Base-by-base conservation (phyloP, 2,113 vertebrate species). In the Myocastor coypus region DNA sequence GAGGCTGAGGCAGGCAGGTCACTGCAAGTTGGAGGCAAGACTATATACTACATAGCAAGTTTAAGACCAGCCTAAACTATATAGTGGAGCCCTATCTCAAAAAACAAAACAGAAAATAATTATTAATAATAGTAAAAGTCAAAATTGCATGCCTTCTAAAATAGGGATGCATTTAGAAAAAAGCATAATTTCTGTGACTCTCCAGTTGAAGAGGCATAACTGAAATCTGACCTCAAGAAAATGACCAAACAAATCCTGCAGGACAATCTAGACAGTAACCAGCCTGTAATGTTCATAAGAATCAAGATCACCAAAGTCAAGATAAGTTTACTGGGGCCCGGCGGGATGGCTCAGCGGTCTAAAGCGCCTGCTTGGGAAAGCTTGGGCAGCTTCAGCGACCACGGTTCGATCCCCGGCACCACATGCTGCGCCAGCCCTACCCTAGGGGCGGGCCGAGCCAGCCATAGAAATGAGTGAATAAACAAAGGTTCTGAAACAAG, bases 281-380 rank as follows among this genome's bases (percentile, higher is more conserved):
- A 92, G 46, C n/a, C 73, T 52, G 17, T 64, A 64, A 97, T 87
- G 69, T 82, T 95, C 84, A 82, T 87, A 96, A 97, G 61, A 89
- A 92, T 88, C 94, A 86, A 92, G 73, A 83, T 94, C 71, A 83
- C 78, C 42, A 89, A 63, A 3, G 17, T 95, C 88, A 92, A 88
- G 46, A 57, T 77, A 96, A 19, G 24, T 69, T 85, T 89, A 88
- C 28, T 19, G 20, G 83, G n/a, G 32, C n/a, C n/a, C n/a, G n/a
- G n/a, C n/a, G n/a, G n/a, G n/a, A n/a, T n/a, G n/a, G n/a, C n/a
- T n/a, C n/a, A n/a, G n/a, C n/a, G n/a, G n/a, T n/a, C n/a, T n/a
- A n/a, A n/a, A n/a, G n/a, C n/a, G n/a, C n/a, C n/a, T n/a, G n/a
- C n/a, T n/a, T n/a, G n/a, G n/a, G n/a, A n/a, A n/a, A n/a, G n/a